Conservation (phyloP, 2,888 invertebrate species). For the Epinotia bilunana region DNA sequence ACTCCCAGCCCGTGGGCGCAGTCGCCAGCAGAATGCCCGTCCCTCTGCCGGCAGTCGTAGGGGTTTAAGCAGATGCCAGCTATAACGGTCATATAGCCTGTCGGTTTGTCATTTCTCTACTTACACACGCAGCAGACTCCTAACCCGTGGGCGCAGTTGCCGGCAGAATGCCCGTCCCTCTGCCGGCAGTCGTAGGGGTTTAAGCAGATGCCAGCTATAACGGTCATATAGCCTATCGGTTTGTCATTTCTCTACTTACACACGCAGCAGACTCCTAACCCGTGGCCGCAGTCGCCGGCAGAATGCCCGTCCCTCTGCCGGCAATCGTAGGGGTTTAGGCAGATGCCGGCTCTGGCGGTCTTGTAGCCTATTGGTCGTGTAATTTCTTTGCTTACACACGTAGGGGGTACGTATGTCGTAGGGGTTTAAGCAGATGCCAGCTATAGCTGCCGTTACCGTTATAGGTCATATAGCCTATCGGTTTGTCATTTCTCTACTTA, state of each 20-base stretch:
- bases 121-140: conserved; percentile 94
- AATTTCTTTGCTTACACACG: too few species aligned
- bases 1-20: conserved; percentile 94
- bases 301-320: conserved; percentile 56
- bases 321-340: conserved; percentile 17
- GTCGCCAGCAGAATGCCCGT: conserved; percentile 87
- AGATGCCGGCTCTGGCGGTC: neutral
- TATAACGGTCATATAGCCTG: conserved; percentile 75
- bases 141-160: conserved; percentile 92
- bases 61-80: conserved; percentile 90
- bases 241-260: conserved; percentile 86
- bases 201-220: neutral
- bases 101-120: conserved; percentile 62
- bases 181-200: conserved; percentile 3
- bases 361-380: neutral
- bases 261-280: conserved; percentile 93
- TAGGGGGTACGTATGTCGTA: too few species aligned
- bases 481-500: conserved; percentile 76
- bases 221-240: neutral
- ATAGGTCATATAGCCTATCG: conserved; percentile 71
- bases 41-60: conserved; percentile 91
- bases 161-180: neutral
- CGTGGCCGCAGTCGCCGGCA: conserved; percentile 89
- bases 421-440: conserved; percentile 90
- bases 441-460: too few species aligned